Conservation (phyloP, 2,888 invertebrate species). For the Troilus luridus region DNA sequence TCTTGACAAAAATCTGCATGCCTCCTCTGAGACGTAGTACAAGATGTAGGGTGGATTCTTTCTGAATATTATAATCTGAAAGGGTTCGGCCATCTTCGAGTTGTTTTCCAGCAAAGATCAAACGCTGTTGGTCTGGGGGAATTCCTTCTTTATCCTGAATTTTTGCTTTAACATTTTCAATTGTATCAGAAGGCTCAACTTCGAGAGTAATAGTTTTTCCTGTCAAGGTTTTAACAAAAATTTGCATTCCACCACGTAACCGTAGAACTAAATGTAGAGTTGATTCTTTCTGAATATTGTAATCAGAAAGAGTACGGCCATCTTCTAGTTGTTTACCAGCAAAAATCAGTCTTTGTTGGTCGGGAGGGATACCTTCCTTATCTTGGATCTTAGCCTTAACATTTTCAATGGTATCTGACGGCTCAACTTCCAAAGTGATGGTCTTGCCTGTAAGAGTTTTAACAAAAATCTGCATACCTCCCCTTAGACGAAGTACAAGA, state of each 20-base stretch:
- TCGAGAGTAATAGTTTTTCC: slow-evolving; percentile 71
- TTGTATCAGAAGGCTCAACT: slow-evolving; percentile 72
- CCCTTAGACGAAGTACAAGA: slow-evolving; percentile 72
- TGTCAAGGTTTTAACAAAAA: slow-evolving; percentile 72
- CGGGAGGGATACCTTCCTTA: slow-evolving; percentile 75
- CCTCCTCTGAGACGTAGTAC: slow-evolving; percentile 93
- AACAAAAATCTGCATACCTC: slow-evolving; percentile 73
- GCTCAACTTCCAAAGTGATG: slow-evolving; percentile 71
- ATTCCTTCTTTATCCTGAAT: slow-evolving; percentile 71
- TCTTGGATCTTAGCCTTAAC: slow-evolving; percentile 76
- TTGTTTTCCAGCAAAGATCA: slow-evolving; percentile 96
- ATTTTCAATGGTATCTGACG: slow-evolving; percentile 77
- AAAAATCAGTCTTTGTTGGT: slow-evolving; percentile 75
- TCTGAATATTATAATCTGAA: slow-evolving; percentile 83
- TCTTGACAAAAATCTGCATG: slow-evolving; percentile 85
- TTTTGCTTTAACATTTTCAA: slow-evolving; percentile 67
- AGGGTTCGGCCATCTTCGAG: slow-evolving; percentile 44
- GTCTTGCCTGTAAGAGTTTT: slow-evolving; percentile 72
- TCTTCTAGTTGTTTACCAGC: slow-evolving; percentile 76
- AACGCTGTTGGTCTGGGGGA: slow-evolving; percentile 87
- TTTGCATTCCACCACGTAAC: slow-evolving; percentile 75
- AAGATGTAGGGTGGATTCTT: slow-evolving; percentile 91
- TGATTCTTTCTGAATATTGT: slow-evolving; percentile 76
- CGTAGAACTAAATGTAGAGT: slow-evolving; percentile 74
- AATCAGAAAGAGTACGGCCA: slow-evolving; percentile 74